Evolutionary conservation across 2,797 vertebrate genomes (phyloP), one percentile per base, ranked within the genome.

Genomic region (Craterocephalus amniculus): DNA sequence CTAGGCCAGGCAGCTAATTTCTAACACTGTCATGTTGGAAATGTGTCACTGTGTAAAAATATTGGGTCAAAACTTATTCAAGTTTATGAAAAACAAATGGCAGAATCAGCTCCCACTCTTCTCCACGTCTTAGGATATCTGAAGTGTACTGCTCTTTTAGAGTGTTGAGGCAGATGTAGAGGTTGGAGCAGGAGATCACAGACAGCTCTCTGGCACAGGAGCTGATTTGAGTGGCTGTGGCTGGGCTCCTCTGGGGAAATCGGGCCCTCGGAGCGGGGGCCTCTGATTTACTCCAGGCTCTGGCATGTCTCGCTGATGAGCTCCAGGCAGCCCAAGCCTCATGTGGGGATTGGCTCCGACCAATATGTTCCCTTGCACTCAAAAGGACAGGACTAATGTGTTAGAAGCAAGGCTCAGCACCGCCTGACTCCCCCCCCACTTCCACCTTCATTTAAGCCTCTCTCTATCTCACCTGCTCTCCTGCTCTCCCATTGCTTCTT

Each of bases 281-380:
- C 88, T 83, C 81, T 93, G 92, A 94, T 94, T 93, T 91, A 93
- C 92, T 93, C 90, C 77, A 61, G 88, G 87, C 82, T 85, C 88
- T 83, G 86, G 88, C 88, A 90, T 83, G 88, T 91, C 90, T 89
- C 69, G 58, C 82, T 93, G 91, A 94, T 93, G 92, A 90, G 93
- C 90, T 93, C 78, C 86, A 89, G 85, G 90, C 86, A 81, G 77
- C 80, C 62, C 16, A 13, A 59, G 91, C 85, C 77, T 87, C 90
- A 87, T 89, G 79, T 80, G 83, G 86, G 89, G 83, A 91, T 89
- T 87, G 89, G 83, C 78, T 82, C 73, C 54, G 76, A 88, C 89
- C 90, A 90, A 93, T 91, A 92, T 91, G 91, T 91, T 89, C 89
- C 85, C 85, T 87, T 83, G 76, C 89, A 91, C 86, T 88, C 89